phyloP scores from a whole-genome alignment of 1,140 invertebrate genomes.

The Drosophila chauvacae region DNA sequence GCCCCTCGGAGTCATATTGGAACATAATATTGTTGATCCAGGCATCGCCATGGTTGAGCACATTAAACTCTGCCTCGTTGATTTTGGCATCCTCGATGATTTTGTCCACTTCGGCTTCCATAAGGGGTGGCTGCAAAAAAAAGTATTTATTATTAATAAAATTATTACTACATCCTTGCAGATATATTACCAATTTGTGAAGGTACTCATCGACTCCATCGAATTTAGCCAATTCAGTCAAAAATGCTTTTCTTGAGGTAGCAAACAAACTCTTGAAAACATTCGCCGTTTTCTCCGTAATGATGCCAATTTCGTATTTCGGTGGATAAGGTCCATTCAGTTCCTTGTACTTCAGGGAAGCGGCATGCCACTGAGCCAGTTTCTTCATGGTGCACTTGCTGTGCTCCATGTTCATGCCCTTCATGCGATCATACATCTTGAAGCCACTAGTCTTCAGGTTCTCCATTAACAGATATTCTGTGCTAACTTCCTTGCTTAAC shows the following conservation, averaged over 20 bases:
- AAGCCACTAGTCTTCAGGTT: conserved; percentile 32
- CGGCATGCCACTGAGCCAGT: conserved; percentile 86
- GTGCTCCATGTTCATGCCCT: conserved; percentile 86
- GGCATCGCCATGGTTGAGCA: conserved; percentile 88
- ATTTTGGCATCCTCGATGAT: conserved; percentile 29
- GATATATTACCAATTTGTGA: conserved; percentile 44
- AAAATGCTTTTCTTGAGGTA: background rate
- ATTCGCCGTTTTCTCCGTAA: conserved; percentile 7
- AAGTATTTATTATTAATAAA: too few relatives aligned
- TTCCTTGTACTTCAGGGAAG: conserved; percentile 79
- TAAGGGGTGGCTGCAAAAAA: conserved; percentile 14
- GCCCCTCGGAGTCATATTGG: conserved; percentile 85
- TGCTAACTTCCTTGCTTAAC: conserved; percentile 21
- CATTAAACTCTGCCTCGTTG: conserved; percentile 85
- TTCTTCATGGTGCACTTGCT: conserved; percentile 85
- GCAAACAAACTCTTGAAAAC: conserved; percentile 25
- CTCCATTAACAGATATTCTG: conserved; percentile 44
- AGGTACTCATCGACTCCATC: conserved; percentile 27
- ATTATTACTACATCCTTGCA: too few relatives aligned
- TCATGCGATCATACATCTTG: conserved; percentile 46
- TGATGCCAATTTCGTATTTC: conserved; percentile 26
- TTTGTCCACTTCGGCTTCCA: conserved; percentile 18
- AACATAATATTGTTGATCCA: conserved; percentile 89
- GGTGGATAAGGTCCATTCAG: conserved; percentile 49
- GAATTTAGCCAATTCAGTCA: conserved; percentile 21